phyloP scores from a whole-genome alignment of 1,140 invertebrate species.

The Lutraria rhynchaena region DNA sequence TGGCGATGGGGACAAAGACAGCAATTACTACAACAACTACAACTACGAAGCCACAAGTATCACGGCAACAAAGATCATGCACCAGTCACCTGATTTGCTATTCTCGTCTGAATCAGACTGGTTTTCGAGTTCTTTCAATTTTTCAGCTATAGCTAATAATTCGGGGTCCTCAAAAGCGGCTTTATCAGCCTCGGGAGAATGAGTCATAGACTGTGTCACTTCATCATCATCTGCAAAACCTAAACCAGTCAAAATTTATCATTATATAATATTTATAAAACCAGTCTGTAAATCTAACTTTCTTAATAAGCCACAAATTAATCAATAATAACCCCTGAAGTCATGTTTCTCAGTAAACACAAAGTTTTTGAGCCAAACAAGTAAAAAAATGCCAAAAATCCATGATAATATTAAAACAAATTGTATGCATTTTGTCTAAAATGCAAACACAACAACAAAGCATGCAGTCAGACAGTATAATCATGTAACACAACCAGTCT shows the following conservation, averaged over 20 bases:
- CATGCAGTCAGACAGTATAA: too few species aligned
- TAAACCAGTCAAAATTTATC: constrained; percentile 58
- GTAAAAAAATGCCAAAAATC: too few species aligned
- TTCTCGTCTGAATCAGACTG: constrained; percentile 71
- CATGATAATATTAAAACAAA: too few species aligned
- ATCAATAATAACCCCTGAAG: too few species aligned
- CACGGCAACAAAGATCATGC: constrained; percentile 44
- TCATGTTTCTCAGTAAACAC: too few species aligned
- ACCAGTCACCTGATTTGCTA: constrained; percentile 45
- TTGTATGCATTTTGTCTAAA: too few species aligned
- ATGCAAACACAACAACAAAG: too few species aligned
- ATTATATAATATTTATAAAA: too few species aligned
- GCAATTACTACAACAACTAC: constrained; percentile 6
- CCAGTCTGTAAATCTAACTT: too few species aligned
- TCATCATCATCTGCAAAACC: constrained; percentile 75
- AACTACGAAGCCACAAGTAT: background rate
- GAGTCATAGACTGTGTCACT: constrained; percentile 62
- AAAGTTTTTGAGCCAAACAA: too few species aligned
- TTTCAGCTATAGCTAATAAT: constrained; percentile 75
- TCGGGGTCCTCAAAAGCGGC: constrained; percentile 71
- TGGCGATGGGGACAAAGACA: constrained; percentile 21
- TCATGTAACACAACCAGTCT: too few species aligned
- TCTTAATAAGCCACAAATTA: too few species aligned
- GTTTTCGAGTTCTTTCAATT: constrained; percentile 71
- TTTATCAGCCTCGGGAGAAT: constrained; percentile 67